Base-by-base conservation (phyloP, 2,888 invertebrate species). In the Mimachlamys varia region DNA sequence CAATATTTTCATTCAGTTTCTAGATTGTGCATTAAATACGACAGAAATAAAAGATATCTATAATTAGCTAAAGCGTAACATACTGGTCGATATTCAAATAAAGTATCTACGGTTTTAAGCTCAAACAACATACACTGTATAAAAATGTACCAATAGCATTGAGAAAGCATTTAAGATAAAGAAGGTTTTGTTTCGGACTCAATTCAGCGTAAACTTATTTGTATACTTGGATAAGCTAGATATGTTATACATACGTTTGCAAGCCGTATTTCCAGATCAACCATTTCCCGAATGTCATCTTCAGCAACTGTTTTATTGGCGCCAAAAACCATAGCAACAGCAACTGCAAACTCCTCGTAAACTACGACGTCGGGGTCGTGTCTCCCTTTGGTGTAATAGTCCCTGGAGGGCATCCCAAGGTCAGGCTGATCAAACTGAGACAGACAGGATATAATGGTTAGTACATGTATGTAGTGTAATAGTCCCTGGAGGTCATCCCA, bases 351-450 rank as follows among this genome's bases (percentile, higher is more conserved):
- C 89, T 98, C 98, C 93, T 99, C 97, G 95, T 99, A 99, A 0
- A 99, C 99, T 27, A 97, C 97, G 44, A 99, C 97, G 10, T 99
- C 98, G 38, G 92, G 92, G 89, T 95, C 95, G 37, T 95, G 93
- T 7, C 93, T 90, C 0, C 95, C 95, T 90, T 95, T 95, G 90
- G 95, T 93, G 96, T 99, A 99, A 96, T 98, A 98, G 94, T 99
- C 99, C 17, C 98, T 98, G 37, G 95, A 95, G 0, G 99, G 99
- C 92, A 99, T 97, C 0, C 98, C 96, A 37, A 96, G 94, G 10
- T 99, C 99, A n/a, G 99, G 98, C 97, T 99, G 99, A 96, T 99
- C 99, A 89, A 99, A 97, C 98, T 99, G 97, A 53, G 55, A n/a
- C 22, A n/a, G 22, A 44, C 37, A 76, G 27, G 62, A 27, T 62